phyloP scores from a whole-genome alignment of 1,140 invertebrate species.

The Conus ventricosus region DNA sequence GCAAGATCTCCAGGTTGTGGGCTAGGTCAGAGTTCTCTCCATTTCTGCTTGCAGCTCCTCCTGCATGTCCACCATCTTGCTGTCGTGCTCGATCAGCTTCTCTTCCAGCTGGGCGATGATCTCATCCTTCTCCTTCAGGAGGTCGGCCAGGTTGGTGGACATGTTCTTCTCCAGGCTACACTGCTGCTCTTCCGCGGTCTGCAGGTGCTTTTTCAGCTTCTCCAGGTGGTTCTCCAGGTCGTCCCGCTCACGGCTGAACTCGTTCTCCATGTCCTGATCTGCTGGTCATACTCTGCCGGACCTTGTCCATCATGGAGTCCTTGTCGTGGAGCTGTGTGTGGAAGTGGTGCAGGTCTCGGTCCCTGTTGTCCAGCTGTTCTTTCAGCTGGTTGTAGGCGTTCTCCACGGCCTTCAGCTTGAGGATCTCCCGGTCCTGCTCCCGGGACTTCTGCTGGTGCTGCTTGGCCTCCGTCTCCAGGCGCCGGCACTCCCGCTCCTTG shows the following conservation, averaged over 20 bases:
- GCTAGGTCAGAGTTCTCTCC: slow-evolving; percentile 59
- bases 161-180: slow-evolving; percentile 63
- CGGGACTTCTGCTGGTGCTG: slow-evolving; percentile 55
- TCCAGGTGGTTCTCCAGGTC: slow-evolving; percentile 67
- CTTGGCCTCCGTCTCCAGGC: slow-evolving; percentile 63
- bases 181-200: slow-evolving; percentile 56
- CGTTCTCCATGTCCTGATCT: slow-evolving; percentile 63
- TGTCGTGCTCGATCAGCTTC: slow-evolving; percentile 69
- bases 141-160: slow-evolving; percentile 61
- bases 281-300: slow-evolving; percentile 60
- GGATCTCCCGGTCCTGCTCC: slow-evolving; percentile 65
- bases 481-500: slow-evolving; percentile 66
- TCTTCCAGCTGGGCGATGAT: slow-evolving; percentile 71
- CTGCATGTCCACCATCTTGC: slow-evolving; percentile 64
- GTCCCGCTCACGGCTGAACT: slow-evolving; percentile 65
- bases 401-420: slow-evolving; percentile 67
- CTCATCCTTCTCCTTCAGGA: slow-evolving; percentile 67
- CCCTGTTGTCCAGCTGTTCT: slow-evolving; percentile 62
- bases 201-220: slow-evolving; percentile 58
- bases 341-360: slow-evolving; percentile 55
- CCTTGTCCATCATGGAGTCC: slow-evolving; percentile 59
- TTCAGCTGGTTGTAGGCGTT: slow-evolving; percentile 64
- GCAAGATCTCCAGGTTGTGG: slow-evolving; percentile 53
- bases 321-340: slow-evolving; percentile 61
- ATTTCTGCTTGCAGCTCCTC: slow-evolving; percentile 66